Evolutionary conservation across 2,888 invertebrate genomes (phyloP), one percentile per base, ranked within the genome.

Genomic region (Rhamnusium bicolor): DNA sequence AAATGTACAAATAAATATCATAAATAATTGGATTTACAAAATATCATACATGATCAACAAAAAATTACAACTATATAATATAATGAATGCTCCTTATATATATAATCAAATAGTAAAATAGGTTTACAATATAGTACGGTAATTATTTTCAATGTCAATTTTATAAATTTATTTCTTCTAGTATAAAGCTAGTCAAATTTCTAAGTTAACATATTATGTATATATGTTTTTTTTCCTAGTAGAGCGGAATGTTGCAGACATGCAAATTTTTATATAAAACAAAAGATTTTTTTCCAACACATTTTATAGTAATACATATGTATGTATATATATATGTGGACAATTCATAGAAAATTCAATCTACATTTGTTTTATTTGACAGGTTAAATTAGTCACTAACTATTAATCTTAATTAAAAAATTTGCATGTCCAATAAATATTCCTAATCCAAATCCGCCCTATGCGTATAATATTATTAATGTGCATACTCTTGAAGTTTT

Each of bases 1-100:
- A 74, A 80, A 76, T 81, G 71, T 80, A 83, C 80, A 81, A 82
- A 80, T 82, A 80, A 83, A 82, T 81, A 78, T 72, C 63, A 79
- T 76, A 78, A 78, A 76, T 75, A 75, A 75, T 49, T 65, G 40
- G 61, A 75, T 72, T 70, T 72, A 72, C 72, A 74, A 32, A 62
- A 68, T 68, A 71, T 74, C 72, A 75, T 68, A 72, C 75, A 73
- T 69, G 32, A 68, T 68, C 72, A 74, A 76, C 72, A 77, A 61
- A 77, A 74, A 66, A 32, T 68, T 73, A 71, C 51, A 66, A 71
- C 62, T 65, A 62, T 63, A n/a, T 73, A 72, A 71, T 60, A 68
- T 51, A 65, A 56, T 71, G 2, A 54, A 65, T 65, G 53, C 32
- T 54, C 16, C 46, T 54, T 67, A 32, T 56, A 65, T 65, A 51